Percentiles rank a stretch among this genome's conserved stretches.
These are phyloP conservation scores for Alentia gelatinosa DNA, from an alignment of 2,888 invertebrate genomes.

Conservation along the genomic window DNA sequence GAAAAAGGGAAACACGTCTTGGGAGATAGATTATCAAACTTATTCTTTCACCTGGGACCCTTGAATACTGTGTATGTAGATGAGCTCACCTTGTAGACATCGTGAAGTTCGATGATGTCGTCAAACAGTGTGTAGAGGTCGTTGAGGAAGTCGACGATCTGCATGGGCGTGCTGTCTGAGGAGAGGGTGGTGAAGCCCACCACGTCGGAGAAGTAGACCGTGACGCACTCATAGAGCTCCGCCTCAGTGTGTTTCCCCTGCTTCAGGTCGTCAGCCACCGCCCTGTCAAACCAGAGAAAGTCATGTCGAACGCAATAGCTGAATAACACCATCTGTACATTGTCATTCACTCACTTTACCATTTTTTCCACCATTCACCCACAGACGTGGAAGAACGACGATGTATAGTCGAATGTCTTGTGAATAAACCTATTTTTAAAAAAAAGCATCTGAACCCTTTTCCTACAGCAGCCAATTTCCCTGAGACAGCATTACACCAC, in stretches of 20 bases:
- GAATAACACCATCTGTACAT: neutral
- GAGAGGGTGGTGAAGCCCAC: conserved; percentile 64
- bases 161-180: conserved; percentile 60
- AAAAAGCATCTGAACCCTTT: too few species aligned
- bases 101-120: conserved; percentile 60
- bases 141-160: conserved; percentile 65
- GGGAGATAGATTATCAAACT: too few species aligned
- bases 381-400: too few species aligned
- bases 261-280: conserved; percentile 39
- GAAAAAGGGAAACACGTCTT: too few species aligned
- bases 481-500: neutral
- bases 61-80: too few species aligned
- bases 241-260: neutral
- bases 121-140: conserved; percentile 63
- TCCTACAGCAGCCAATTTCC: neutral
- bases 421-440: too few species aligned
- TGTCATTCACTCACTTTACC: too few species aligned
- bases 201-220: conserved; percentile 54
- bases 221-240: conserved; percentile 21
- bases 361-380: too few species aligned
- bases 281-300: neutral
- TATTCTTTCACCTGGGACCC: too few species aligned
- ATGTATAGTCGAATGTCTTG: too few species aligned
- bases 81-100: conserved; percentile 63
- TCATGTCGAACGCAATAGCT: neutral